A percentile compares a stretch with the other conserved stretches of the same genome.
phyloP scores from a whole-genome alignment of 2,113 vertebrate genomes.

The Dipodomys stephensi region DNA sequence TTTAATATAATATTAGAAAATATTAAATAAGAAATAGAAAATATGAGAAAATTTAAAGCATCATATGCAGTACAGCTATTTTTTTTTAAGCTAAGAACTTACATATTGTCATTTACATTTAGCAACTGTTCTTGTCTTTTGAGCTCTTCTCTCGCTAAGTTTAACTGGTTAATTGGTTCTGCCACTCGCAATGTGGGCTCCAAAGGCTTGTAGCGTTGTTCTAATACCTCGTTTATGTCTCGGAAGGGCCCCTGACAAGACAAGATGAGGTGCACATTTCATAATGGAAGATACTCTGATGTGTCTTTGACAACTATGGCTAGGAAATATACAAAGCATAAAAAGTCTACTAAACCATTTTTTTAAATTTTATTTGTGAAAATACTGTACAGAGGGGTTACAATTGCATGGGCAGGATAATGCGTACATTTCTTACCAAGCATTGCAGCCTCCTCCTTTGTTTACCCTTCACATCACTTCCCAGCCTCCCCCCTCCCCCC shows the following conservation, averaged over 20 bases:
- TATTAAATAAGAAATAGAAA: conserved; percentile 2
- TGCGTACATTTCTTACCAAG: too few species aligned
- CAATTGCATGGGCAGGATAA: too few species aligned
- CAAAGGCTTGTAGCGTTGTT: conserved; percentile 90
- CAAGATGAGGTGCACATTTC: conserved; percentile 68
- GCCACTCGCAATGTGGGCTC: conserved; percentile 89
- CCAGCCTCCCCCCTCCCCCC: too few species aligned
- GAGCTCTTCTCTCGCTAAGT: conserved; percentile 86
- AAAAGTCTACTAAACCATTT: conserved; percentile 72
- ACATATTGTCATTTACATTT: conserved; percentile 84
- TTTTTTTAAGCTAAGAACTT: conserved; percentile 74
- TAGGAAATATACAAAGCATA: conserved; percentile 25
- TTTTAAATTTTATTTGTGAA: too few species aligned
- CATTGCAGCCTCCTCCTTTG: too few species aligned
- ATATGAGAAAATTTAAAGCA: conserved; percentile 26
- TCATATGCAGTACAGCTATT: fast-evolving
- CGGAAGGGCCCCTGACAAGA: conserved; percentile 91
- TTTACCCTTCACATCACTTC: too few species aligned
- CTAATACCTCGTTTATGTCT: conserved; percentile 86
- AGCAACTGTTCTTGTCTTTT: conserved; percentile 81
- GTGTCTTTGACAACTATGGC: conserved; percentile 60
- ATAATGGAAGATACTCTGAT: conserved; percentile 20
- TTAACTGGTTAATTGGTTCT: conserved; percentile 85
- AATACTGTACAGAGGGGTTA: too few species aligned
- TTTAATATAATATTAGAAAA: too few species aligned